phyloP scores from a whole-genome alignment of 2,888 invertebrate species.

The Morpho deidamia region DNA sequence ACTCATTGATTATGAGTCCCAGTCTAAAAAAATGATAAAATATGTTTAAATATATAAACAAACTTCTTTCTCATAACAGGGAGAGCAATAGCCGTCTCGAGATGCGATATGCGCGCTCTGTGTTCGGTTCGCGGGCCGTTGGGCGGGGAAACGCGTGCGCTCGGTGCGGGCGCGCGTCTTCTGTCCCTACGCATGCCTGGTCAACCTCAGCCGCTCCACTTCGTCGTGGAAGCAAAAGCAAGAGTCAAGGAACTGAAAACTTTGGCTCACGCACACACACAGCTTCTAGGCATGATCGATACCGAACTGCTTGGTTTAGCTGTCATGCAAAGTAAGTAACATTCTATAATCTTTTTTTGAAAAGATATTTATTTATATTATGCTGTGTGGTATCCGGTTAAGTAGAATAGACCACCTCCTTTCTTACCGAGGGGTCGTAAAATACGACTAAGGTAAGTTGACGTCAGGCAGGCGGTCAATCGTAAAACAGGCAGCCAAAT shows the following conservation, averaged over 20 bases:
- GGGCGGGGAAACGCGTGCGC: slow-evolving; percentile 85
- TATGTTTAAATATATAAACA: too few relatives aligned
- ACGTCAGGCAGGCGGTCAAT: too few relatives aligned
- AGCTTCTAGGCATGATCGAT: slow-evolving; percentile 90
- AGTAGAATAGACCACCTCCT: too few relatives aligned
- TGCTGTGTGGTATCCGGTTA: too few relatives aligned
- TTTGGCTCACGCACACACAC: slow-evolving; percentile 88
- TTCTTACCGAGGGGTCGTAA: too few relatives aligned
- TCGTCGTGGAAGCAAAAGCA: slow-evolving; percentile 87
- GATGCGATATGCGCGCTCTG: slow-evolving; percentile 85
- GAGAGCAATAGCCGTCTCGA: slow-evolving; percentile 71
- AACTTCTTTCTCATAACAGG: slow-evolving; percentile 44
- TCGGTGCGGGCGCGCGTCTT: slow-evolving; percentile 81
- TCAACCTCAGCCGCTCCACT: slow-evolving; percentile 67
- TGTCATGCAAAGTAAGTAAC: slow-evolving; percentile 85
- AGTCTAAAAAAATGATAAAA: too few relatives aligned
- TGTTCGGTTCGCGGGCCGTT: slow-evolving; percentile 91
- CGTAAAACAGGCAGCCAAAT: too few relatives aligned
- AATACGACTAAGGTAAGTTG: too few relatives aligned
- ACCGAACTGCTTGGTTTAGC: slow-evolving; percentile 92
- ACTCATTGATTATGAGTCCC: too few relatives aligned
- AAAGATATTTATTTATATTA: too few relatives aligned
- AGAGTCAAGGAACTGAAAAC: slow-evolving; percentile 90
- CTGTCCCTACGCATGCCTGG: slow-evolving; percentile 82
- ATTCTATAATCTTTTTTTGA: too few relatives aligned